Evolutionary conservation across 2,888 invertebrate genomes (phyloP), one percentile per base, ranked within the genome.

Genomic region (Pristionchus mayeri): DNA sequence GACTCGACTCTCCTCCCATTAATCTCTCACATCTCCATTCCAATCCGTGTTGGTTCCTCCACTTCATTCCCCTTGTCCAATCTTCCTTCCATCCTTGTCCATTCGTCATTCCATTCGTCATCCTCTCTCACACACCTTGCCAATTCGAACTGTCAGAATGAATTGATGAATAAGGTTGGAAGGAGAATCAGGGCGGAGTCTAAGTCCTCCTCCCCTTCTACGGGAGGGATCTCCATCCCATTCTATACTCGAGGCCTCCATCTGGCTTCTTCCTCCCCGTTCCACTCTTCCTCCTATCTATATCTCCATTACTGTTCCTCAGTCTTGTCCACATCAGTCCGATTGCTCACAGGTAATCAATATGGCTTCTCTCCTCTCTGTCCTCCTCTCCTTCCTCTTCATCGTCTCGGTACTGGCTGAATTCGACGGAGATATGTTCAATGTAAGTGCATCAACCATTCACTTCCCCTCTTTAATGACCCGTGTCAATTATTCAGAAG

Each of bases 361-460:
- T 30, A 78, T 78, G 76, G 30, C 76, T 50, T 78, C 57, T 4
- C 50, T 71, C 44, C 71, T 71, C 6, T 71, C 71, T 40, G 71
- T 21, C 71, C n/a, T 71, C 80, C 37, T 11, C 54, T 54, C 54
- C 54, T 54, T 37, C n/a, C 40, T 80, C 50, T 50, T 78, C 48
- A 18, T 78, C 76, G 11, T 50, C n/a, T 80, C 80, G 6, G 80
- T 57, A 13, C 37, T 57, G 37, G 54, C 80, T 1, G 24, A 80
- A 54, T 80, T 57, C 80, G 57, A 80, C 37, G 57, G 80, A 57
- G 80, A 80, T 40, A 37, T 80, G 37, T 57, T 80, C n/a, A 80
- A 57, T 57, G 80, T 80, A 40, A 34, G 80, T 80, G 21, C 21
- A 48, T 78, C 30, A 1, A 4, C 76, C 24, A 30, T 78, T 30